Conservation (phyloP, 2,888 invertebrate genomes). For the Ethmia dodecea region DNA sequence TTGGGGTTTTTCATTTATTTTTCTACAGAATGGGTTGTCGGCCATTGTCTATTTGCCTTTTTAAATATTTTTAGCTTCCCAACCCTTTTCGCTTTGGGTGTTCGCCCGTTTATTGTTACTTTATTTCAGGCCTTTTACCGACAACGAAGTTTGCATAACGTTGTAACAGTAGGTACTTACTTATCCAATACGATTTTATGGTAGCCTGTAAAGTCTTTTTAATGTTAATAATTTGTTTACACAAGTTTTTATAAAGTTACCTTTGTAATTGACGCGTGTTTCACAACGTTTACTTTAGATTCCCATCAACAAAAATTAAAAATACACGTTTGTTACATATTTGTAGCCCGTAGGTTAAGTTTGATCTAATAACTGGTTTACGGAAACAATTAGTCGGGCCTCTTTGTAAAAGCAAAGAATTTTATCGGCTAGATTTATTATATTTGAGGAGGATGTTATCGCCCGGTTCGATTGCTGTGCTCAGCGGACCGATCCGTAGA, state of each 20-base stretch:
- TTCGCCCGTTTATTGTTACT: constrained; percentile 55
- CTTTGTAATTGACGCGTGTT: too few relatives aligned
- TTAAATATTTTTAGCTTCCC: constrained; percentile 40
- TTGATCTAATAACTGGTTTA: constrained; percentile 60
- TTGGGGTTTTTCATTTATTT: constrained; percentile 48
- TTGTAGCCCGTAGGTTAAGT: constrained; percentile 35
- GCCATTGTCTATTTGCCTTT: constrained; percentile 52
- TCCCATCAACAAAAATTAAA: too few relatives aligned
- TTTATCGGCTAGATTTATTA: constrained; percentile 72
- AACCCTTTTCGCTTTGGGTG: constrained; percentile 56
- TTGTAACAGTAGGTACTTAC: constrained; percentile 24
- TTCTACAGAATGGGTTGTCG: constrained; percentile 40
- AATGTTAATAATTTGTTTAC: constrained; percentile 17
- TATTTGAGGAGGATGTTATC: constrained; percentile 70
- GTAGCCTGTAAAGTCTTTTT: constrained; percentile 30
- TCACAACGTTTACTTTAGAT: too few relatives aligned
- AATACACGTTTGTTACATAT: too few relatives aligned
- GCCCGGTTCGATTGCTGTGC: constrained; percentile 43
- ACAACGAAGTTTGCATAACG: constrained; percentile 55
- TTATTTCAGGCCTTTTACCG: constrained; percentile 50
- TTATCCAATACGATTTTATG: constrained; percentile 31
- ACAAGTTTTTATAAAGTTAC: too few relatives aligned
- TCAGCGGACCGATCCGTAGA: constrained; percentile 38
- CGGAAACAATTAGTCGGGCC: constrained; percentile 63
- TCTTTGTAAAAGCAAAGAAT: constrained; percentile 57